Evolutionary conservation across 1,140 invertebrate species (phyloP), one percentile per base, ranked within the genome.

Genomic region (Drosophila punjabiensis): DNA sequence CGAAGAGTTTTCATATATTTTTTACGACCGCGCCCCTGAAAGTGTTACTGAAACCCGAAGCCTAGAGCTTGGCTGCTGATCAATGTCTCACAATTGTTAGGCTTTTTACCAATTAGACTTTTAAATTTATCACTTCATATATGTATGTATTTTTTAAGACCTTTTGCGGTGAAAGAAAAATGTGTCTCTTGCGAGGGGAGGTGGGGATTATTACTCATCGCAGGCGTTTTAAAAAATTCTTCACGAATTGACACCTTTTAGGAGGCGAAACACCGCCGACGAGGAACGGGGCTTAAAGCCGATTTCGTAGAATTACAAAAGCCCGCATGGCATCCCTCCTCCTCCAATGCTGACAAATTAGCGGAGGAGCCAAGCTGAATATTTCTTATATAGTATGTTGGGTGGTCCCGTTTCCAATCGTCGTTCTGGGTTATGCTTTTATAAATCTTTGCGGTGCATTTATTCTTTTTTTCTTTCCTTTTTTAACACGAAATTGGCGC

Each of bases 221-320:
- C 80, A 69, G 79, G 79, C 83, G 76, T 86, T 87, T 86, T 82
- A 69, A 71, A 86, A 88, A 86, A 89, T 79, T 89, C 85, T 88
- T 84, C 69, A 79, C 85, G 85, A 81, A 88, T 88, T 88, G 85
- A 89, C 85, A 88, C 85, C 85, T 88, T 82, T 88, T 78, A 39
- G 43, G 37, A 16, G 37, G 41, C 18, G 33, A 37, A 35, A 14
- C 45, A 14, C 45, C 50, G 32, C 71, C 71, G 16, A 20, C 74
- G 32, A 28, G 62, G 53, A 62, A 76, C 67, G 76, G 60, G 76
- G 55, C 60, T 62, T 56, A 89, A 89, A 89, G 85, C 78, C 68
- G 81, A 89, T 88, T 88, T 88, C 86, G 81, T 89, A 85, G 86
- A 88, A 88, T 88, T 88, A 88, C 85, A 79, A 79, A 78, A 65